Base-by-base conservation (phyloP, 2,113 vertebrate genomes). In the Nyctereutes procyonoides region DNA sequence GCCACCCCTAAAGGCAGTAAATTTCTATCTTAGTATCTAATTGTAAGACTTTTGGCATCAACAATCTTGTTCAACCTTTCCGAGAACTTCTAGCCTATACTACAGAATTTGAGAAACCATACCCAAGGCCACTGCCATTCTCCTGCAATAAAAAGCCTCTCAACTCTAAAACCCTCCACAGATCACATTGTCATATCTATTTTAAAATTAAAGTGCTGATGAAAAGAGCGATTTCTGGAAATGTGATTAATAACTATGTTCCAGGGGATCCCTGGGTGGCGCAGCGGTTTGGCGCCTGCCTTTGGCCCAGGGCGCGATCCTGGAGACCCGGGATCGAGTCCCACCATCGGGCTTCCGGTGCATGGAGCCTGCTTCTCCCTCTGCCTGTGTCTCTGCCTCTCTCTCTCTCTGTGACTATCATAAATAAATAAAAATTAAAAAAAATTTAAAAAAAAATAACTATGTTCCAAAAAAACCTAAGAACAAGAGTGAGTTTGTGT, bases 141-240 rank as follows among this genome's bases (percentile, higher is more conserved):
- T 88, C 71, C 79, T 84, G 32, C 28, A 84, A 63, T 83, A 94
- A 85, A 92, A 93, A 92, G 17, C 5, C 51, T 92, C 82, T 84
- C 16, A 51, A 82, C 26, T 89, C 30, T 90, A 82, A 67, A 95
- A 95, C 60, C 62, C 1, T 71, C 32, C 35, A 67, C 8, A 60
- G 80, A 71, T 77, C 60, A 55, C 14, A 28, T 0, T 67, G 63
- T 48, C 55, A 20, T 26, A 87, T 58, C 24, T 32, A 76, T 43
- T 89, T 89, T 76, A 95, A 97, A 96, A 73, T 91, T 86, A 63
- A 96, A 95, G 14, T 67, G 20, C 48, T 85, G 13, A 80, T 93
- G 16, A 86, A 94, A 94, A 81, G 43, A 90, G 79, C 17, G 22
- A 93, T 58, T 84, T 93, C 32, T 71, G 12, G 90, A 95, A 32